Evolutionary conservation across 1,140 invertebrate genomes (phyloP), one percentile per base, ranked within the genome.

Genomic region (Cydia splendana): DNA sequence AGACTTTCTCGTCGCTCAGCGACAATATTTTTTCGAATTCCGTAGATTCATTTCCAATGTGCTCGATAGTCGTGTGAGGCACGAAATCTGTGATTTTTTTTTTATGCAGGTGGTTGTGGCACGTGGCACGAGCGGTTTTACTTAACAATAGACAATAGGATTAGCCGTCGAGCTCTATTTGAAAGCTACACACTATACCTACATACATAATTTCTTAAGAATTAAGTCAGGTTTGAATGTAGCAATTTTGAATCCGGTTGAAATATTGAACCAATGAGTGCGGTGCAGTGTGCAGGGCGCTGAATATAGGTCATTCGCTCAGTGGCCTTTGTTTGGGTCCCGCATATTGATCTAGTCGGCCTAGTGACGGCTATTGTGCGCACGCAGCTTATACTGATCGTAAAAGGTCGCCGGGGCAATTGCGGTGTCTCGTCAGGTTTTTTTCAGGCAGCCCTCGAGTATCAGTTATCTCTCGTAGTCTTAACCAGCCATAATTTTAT

Each of bases 241-340:
- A 62, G 20, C n/a, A 10, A 24, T 4, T 2, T 6, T 24, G 57
- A 5, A 62, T 10, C 18, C 20, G 20, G 18, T 62, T 62, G 13
- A 62, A 62, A 62, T 62, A 24, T 62, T 62, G 57, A 62, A 24
- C 12, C 57, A 62, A 62, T 62, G 57, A 62, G 34, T 18, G 67
- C 67, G 67, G 67, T 71, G 67, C 67, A 81, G 80, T 76, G 74
- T 76, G 79, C 74, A 82, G 81, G 80, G 80, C 57, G 80, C 78
- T 81, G 89, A 89, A 88, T 92, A 84, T 92, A 84, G 90, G 90
- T 91, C 90, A 92, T 74, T 87, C 84, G 88, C 85, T 83, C 87
- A 84, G 84, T 78, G 78, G 78, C 80, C 78, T 91, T 90, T 92
- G 90, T 92, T 92, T 92, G 90, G 90, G 90, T 91, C 88, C 82